Conservation (phyloP, 2,797 vertebrate species). For the Rhabdomys pumilio region DNA sequence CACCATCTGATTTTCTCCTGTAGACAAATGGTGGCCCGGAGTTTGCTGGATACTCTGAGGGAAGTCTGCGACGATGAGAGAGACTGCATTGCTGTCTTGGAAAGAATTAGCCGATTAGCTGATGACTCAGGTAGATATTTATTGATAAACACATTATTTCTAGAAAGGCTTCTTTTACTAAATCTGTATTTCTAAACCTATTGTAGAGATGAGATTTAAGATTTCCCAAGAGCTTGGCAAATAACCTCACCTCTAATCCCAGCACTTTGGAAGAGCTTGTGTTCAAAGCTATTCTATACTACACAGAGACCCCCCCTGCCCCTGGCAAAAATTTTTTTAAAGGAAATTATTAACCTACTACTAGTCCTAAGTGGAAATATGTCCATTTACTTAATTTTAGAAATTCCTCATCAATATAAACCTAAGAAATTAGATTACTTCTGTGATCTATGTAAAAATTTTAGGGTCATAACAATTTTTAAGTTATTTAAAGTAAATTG, state of each 20-base stretch:
- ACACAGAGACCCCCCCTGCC: neutral
- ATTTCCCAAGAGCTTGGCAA: neutral
- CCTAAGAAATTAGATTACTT: constrained; percentile 18
- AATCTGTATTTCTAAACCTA: constrained; percentile 60
- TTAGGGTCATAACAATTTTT: constrained; percentile 45
- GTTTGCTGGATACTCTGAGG: constrained; percentile 95
- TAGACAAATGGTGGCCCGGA: constrained; percentile 97
- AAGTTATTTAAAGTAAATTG: constrained; percentile 54
- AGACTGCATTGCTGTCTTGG: constrained; percentile 94
- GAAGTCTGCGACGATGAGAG: constrained; percentile 95
- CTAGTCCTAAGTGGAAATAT: neutral
- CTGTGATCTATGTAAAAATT: constrained; percentile 19
- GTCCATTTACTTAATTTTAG: constrained; percentile 59
- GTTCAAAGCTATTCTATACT: neutral
- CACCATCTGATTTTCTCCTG: constrained; percentile 79
- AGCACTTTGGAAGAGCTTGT: neutral
- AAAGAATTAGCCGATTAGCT: constrained; percentile 94
- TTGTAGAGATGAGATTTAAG: constrained; percentile 51
- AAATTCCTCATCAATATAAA: constrained; percentile 60
- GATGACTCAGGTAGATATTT: constrained; percentile 92
- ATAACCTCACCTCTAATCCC: neutral
- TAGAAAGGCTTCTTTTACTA: constrained; percentile 29
- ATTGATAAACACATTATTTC: neutral
- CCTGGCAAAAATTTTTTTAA: neutral
- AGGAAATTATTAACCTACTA: neutral